Evolutionary conservation across 2,888 invertebrate species (phyloP).

Genomic region (Drosophila gaucha): DNA sequence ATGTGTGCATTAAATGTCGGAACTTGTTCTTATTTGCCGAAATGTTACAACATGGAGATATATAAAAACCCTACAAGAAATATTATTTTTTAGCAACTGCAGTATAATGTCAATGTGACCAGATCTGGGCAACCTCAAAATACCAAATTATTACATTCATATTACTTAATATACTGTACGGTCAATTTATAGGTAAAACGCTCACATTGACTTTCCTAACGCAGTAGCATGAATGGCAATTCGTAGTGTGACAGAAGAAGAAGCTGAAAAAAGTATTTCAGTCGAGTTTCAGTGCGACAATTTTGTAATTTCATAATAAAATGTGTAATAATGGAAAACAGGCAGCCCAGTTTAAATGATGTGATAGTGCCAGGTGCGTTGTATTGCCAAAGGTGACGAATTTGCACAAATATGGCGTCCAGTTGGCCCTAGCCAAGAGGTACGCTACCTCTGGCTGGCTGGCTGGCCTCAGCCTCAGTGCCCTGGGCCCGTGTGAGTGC

Average conservation of each 20-base stretch:
- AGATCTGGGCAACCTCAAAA: not conserved
- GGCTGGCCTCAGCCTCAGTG: conserved; percentile 47
- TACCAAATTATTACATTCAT: not conserved
- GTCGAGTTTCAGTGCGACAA: conserved; percentile 59
- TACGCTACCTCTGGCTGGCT: conserved; percentile 45
- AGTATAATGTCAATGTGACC: conserved; percentile 39
- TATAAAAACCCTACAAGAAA: conserved; percentile 35
- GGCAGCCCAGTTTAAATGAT: conserved; percentile 67
- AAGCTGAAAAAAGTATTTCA: conserved; percentile 73
- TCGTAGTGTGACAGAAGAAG: conserved; percentile 61
- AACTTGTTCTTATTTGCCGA: not conserved
- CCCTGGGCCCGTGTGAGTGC: conserved; percentile 50
- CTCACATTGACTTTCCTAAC: conserved; percentile 17
- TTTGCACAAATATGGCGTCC: conserved; percentile 26
- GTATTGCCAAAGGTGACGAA: conserved; percentile 3
- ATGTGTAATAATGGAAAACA: conserved; percentile 75
- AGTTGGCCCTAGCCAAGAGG: conserved; percentile 31
- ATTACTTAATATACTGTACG: conserved; percentile 38
- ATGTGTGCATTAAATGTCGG: not conserved
- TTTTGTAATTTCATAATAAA: conserved; percentile 74
- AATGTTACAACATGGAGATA: conserved; percentile 25
- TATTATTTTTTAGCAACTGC: conserved; percentile 40
- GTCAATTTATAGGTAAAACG: not conserved
- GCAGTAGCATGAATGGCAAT: conserved; percentile 47
- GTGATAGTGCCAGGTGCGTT: conserved; percentile 75